Percentiles rank a stretch among this genome's conserved stretches.
These are phyloP conservation scores for Mola mola DNA, from an alignment of 2,113 vertebrate species.

Conservation along the genomic window DNA sequence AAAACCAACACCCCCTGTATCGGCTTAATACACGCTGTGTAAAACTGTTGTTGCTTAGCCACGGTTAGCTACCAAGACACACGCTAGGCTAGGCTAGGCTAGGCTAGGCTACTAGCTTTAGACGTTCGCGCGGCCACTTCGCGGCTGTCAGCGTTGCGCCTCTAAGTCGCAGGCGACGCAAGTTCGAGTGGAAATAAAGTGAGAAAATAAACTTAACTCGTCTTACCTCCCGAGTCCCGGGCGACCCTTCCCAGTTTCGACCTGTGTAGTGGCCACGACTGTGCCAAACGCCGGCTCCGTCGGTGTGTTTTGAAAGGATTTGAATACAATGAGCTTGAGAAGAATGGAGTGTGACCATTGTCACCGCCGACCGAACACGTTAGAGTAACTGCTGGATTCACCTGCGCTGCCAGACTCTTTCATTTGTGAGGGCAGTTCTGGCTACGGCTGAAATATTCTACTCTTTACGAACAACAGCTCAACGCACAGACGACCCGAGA, in stretches of 20 bases:
- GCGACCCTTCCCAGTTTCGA: conserved; percentile 35
- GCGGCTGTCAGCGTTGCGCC: conserved; percentile 34
- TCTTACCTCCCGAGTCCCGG: conserved; percentile 55
- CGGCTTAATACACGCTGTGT: background rate
- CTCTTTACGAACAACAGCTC: too few relatives aligned
- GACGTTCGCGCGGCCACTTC: too few relatives aligned
- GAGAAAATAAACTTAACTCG: background rate
- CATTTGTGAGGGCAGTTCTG: conserved; percentile 20
- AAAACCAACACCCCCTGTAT: too few relatives aligned
- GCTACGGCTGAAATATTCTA: conserved; percentile 15
- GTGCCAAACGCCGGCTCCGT: conserved; percentile 56
- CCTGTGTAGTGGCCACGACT: conserved; percentile 19
- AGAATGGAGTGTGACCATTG: conserved; percentile 53
- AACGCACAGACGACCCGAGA: too few relatives aligned
- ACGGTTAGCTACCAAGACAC: background rate
- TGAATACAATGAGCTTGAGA: conserved; percentile 59
- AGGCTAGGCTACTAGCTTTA: too few relatives aligned
- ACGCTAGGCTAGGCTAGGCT: background rate
- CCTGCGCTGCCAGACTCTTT: conserved; percentile 9
- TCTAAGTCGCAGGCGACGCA: background rate
- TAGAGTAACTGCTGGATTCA: conserved; percentile 59
- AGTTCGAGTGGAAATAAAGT: background rate
- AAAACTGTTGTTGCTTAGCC: background rate
- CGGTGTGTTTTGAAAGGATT: conserved; percentile 59
- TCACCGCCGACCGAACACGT: conserved; percentile 27